Conservation (phyloP, 1,140 invertebrate genomes). For the Drosophila yakuba region DNA sequence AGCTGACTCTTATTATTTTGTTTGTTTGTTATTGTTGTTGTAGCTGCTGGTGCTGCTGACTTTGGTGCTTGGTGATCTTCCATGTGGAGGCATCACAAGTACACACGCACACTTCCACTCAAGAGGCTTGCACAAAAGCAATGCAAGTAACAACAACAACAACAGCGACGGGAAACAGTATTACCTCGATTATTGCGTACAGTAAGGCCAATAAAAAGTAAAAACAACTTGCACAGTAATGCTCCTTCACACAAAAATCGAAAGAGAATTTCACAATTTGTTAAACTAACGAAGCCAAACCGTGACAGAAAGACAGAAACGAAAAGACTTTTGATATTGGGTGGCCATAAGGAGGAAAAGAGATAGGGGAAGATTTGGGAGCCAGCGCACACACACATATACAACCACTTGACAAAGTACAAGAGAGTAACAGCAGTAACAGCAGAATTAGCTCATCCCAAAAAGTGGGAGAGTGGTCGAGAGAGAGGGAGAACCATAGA, state of each 20-base stretch:
- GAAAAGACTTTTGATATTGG: conserved; percentile 29
- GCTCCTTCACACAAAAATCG: conserved; percentile 31
- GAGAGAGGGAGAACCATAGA: conserved; percentile 22
- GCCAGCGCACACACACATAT: conserved; percentile 9
- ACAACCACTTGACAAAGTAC: conserved; percentile 3
- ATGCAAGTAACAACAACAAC: conserved; percentile 13
- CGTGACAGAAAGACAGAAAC: conserved; percentile 43
- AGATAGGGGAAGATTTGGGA: conserved; percentile 1
- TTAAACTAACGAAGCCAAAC: conserved; percentile 52
- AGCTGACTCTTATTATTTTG: conserved; percentile 29
- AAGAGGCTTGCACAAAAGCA: conserved; percentile 23
- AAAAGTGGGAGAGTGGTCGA: conserved; percentile 16
- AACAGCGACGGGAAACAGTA: conserved; percentile 17
- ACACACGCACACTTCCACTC: conserved; percentile 7
- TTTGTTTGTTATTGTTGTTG: neutral
- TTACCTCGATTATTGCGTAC: conserved; percentile 37
- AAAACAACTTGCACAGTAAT: neutral
- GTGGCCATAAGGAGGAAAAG: conserved; percentile 3
- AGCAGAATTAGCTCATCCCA: conserved; percentile 49
- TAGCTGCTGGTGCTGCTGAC: conserved; percentile 16
- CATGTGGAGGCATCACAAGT: conserved; percentile 36
- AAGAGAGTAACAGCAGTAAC: conserved; percentile 41
- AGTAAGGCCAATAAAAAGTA: conserved; percentile 23
- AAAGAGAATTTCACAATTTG: conserved; percentile 56
- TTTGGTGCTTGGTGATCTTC: conserved; percentile 27